Evolutionary conservation across 2,888 invertebrate genomes (phyloP), one percentile per base, ranked within the genome.

Genomic region (Drosophila monieri): DNA sequence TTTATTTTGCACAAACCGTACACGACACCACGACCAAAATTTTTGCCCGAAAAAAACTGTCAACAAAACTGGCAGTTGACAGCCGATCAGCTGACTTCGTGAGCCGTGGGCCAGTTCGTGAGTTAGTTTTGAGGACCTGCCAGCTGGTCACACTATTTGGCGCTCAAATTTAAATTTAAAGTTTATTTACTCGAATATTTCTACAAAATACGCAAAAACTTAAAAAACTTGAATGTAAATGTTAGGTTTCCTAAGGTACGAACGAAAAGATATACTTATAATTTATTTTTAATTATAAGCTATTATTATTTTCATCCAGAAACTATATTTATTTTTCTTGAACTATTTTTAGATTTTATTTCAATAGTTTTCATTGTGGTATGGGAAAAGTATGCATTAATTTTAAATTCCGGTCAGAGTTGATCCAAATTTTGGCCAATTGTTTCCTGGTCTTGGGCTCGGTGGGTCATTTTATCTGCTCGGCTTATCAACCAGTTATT

Each of bases 401-500:
- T 15, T 46, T 27, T n/a, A 14, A 58, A 44, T 58, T 46, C 12
- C 18, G 14, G 18, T 52, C 21, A 21, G 35, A 21, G 21, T 15
- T 52, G 14, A 52, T 41, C 48, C 43, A 32, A 35, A n/a, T 52
- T 18, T 14, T 6, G 12, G 35, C 18, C 18, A 14, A 18, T 25
- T 3, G 8, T 57, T 60, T 65, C 64, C 44, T 64, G 44, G 53
- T 64, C 64, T 65, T 18, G 35, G 12, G 14, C 32, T 35, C 12
- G 27, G 21, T 21, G 2, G 3, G 5, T 23, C 25, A 62, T 61
- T 43, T 62, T 62, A 62, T 62, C 62, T 51, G 14, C 4, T 25
- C 30, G 15, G 14, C 64, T 53, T 64, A 64, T 64, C 64, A 65
- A 35, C 35, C 44, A 61, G 60, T 60, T 60, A 60, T 62, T 43